A percentile compares a stretch with the other conserved stretches of the same genome.
These are phyloP conservation scores for Mustela lutreola DNA, from an alignment of 2,113 vertebrate species.

Conservation along the genomic window DNA sequence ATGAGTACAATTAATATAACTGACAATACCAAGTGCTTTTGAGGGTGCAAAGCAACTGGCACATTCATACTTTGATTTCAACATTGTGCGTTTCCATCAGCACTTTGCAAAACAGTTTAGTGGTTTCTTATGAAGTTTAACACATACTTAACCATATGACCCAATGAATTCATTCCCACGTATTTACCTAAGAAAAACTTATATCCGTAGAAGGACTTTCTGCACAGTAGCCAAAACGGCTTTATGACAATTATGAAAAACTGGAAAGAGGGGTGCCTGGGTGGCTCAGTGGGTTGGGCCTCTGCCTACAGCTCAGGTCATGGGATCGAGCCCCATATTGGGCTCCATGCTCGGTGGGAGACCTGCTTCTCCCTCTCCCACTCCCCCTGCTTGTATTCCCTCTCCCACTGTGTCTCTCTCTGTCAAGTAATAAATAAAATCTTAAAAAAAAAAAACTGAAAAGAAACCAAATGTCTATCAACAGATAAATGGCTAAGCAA, in stretches of 20 bases:
- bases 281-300: too few species aligned
- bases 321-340: too few species aligned
- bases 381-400: too few species aligned
- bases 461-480: not conserved
- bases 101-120: not conserved
- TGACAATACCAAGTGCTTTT: not conserved
- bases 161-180: constrained; percentile 8
- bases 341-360: too few species aligned
- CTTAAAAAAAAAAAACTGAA: not conserved
- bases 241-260: not conserved
- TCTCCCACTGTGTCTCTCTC: too few species aligned
- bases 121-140: not conserved
- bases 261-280: not conserved
- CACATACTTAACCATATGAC: not conserved
- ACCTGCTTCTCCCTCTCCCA: too few species aligned
- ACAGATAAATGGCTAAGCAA: not conserved
- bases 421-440: too few species aligned
- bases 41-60: not conserved
- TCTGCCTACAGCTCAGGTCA: too few species aligned
- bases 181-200: not conserved
- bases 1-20: not conserved
- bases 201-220: not conserved
- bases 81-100: not conserved
- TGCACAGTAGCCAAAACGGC: not conserved
- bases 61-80: not conserved